Evolutionary conservation across 2,113 vertebrate genomes (phyloP).

Genomic region (Chionomys nivalis): DNA sequence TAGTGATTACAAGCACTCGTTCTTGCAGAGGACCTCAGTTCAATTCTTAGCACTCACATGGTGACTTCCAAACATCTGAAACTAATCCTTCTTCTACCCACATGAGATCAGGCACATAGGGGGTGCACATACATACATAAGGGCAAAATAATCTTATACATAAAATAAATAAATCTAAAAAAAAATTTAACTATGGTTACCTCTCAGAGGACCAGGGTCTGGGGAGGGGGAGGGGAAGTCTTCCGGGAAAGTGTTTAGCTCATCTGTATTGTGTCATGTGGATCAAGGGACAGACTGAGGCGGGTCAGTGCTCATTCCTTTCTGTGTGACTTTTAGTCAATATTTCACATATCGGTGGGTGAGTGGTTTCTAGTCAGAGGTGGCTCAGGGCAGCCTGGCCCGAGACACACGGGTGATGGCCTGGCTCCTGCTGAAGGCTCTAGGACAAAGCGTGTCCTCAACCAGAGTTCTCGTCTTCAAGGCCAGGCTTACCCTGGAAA

Average conservation of each 20-base stretch:
- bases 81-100: not conserved
- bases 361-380: not conserved
- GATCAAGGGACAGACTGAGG: not conserved
- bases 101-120: not conserved
- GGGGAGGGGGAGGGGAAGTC: not conserved
- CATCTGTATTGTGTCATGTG: not conserved
- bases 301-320: not conserved
- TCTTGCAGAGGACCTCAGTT: not conserved
- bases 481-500: not conserved
- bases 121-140: not conserved
- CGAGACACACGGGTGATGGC: not conserved
- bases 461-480: not conserved
- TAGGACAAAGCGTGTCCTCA: not conserved
- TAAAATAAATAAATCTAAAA: not conserved
- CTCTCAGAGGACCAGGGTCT: not conserved
- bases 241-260: not conserved
- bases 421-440: not conserved
- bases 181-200: not conserved
- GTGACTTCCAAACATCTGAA: not conserved
- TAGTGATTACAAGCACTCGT: not conserved
- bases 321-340: not conserved
- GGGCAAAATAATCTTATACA: not conserved
- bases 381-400: not conserved
- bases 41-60: not conserved
- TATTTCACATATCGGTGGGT: not conserved